These are phyloP conservation scores for Sipha flava DNA, from an alignment of 1,140 invertebrate species.

Conservation along the genomic window DNA sequence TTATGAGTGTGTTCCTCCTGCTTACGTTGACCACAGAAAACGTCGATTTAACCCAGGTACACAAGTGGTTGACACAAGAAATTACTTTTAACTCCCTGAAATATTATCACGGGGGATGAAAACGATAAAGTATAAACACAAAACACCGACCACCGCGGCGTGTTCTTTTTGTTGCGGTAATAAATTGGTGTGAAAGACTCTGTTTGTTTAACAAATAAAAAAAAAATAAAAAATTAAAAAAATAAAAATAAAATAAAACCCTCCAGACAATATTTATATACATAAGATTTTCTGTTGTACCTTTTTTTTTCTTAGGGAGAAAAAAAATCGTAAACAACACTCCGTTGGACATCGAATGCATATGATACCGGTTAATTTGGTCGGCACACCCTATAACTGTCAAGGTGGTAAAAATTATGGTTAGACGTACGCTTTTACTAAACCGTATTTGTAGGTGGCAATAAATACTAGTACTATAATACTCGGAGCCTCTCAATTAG, in stretches of 20 bases:
- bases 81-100: slow-evolving; percentile 24
- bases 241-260: slow-evolving; percentile 16
- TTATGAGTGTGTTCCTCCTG: too few relatives aligned
- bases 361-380: slow-evolving; percentile 24
- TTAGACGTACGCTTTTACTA: background rate
- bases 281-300: background rate
- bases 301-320: background rate
- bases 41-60: background rate
- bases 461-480: slow-evolving; percentile 15
- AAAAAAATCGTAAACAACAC: slow-evolving; percentile 22
- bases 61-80: background rate
- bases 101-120: slow-evolving; percentile 18
- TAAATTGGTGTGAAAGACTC: slow-evolving; percentile 27
- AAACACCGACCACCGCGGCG: slow-evolving; percentile 22
- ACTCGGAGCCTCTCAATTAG: slow-evolving; percentile 1
- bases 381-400: slow-evolving; percentile 30
- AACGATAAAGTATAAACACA: background rate
- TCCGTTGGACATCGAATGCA: background rate
- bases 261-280: slow-evolving; percentile 3
- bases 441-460: slow-evolving; percentile 24
- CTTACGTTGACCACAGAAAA: background rate
- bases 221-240: background rate
- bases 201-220: background rate
- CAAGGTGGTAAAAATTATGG: slow-evolving; percentile 27
- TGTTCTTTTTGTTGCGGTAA: slow-evolving; percentile 18